Evolutionary conservation across 2,888 invertebrate species (phyloP).

Genomic region (Acrocera orbiculus): DNA sequence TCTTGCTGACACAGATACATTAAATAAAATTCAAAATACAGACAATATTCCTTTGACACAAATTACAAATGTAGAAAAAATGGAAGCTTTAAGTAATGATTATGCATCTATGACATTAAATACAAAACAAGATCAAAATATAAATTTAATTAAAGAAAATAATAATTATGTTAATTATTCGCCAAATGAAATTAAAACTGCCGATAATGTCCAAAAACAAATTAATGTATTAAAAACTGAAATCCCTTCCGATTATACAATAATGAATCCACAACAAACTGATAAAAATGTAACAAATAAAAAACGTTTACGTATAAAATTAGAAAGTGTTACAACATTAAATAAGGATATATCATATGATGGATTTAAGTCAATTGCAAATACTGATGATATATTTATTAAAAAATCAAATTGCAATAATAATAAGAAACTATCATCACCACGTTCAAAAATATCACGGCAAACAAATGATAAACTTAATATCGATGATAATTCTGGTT

Average conservation of each 20-base stretch:
- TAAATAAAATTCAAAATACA: constrained; percentile 9
- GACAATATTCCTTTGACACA: background rate
- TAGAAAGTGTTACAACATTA: constrained; percentile 1
- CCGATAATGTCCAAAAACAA: constrained; percentile 10
- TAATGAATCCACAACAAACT: constrained; percentile 25
- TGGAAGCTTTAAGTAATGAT: constrained; percentile 13
- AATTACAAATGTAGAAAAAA: too few species aligned
- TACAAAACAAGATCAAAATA: background rate
- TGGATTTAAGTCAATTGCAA: constrained; percentile 13
- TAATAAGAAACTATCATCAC: constrained; percentile 15
- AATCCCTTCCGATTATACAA: constrained; percentile 31
- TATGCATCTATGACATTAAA: constrained; percentile 15
- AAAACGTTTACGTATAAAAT: constrained; percentile 6
- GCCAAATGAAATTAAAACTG: background rate
- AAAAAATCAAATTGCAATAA: too few species aligned
- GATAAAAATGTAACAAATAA: constrained; percentile 1
- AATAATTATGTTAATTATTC: constrained; percentile 8
- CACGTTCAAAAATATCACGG: constrained; percentile 10
- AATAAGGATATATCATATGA: constrained; percentile 8
- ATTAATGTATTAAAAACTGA: background rate
- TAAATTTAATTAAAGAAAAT: background rate
- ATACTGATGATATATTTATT: constrained; percentile 9
- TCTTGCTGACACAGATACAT: background rate
- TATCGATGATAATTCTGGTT: constrained; percentile 17
- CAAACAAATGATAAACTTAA: constrained; percentile 15